These are phyloP conservation scores for Halcyon malimbica DNA, from an alignment of 2,113 vertebrate genomes.

Conservation along the genomic window DNA sequence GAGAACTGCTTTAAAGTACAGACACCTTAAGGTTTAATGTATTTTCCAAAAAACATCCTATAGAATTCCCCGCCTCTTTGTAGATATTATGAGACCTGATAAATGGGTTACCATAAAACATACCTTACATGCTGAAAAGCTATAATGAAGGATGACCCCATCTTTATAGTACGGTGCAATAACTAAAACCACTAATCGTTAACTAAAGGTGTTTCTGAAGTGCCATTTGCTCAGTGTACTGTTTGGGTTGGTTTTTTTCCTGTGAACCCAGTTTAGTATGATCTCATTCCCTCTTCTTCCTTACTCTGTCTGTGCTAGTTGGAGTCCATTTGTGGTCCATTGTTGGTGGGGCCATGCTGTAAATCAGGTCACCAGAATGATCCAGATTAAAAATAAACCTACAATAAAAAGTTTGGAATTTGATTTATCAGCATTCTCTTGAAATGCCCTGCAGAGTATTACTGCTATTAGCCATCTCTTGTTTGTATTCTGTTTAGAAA, in stretches of 20 bases:
- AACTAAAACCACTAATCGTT: not conserved
- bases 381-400: constrained; percentile 39
- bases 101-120: not conserved
- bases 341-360: not conserved
- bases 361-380: constrained; percentile 38
- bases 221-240: not conserved
- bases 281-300: not conserved
- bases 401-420: constrained; percentile 35
- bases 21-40: not conserved
- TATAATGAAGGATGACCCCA: rapidly evolving
- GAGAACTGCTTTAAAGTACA: not conserved
- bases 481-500: constrained; percentile 9
- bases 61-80: not conserved
- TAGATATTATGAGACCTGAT: not conserved
- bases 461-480: constrained; percentile 18
- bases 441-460: constrained; percentile 28
- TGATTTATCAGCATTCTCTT: constrained; percentile 2
- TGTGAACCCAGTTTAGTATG: not conserved
- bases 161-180: not conserved
- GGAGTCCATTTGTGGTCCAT: not conserved
- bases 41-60: not conserved
- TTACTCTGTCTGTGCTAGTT: not conserved
- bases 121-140: not conserved
- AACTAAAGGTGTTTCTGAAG: not conserved
- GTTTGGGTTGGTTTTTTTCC: not conserved